Conservation (phyloP, 2,113 vertebrate species). For the Nyctibius bracteatus region DNA sequence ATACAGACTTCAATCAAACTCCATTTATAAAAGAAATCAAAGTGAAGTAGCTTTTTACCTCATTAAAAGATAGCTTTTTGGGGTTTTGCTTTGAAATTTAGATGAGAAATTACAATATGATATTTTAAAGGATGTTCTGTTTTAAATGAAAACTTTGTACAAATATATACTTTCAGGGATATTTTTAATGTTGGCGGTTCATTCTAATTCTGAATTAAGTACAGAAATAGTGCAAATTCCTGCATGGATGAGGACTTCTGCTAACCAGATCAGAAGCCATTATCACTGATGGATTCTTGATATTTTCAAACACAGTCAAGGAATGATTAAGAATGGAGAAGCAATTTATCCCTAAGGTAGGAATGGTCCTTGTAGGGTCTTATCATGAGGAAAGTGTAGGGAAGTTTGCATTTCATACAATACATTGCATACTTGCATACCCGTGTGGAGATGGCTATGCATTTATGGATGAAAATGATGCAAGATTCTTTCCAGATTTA, state of each 20-base stretch:
- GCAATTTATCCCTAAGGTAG: neutral
- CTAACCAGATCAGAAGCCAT: neutral
- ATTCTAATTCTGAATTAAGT: neutral
- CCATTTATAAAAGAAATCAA: conserved; percentile 25
- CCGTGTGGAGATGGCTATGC: neutral
- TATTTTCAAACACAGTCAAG: neutral
- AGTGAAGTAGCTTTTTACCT: conserved; percentile 14
- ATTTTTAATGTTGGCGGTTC: neutral
- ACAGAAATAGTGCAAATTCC: neutral
- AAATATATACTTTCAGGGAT: neutral
- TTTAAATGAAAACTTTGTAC: neutral
- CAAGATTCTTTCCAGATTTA: neutral
- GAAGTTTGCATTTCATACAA: neutral
- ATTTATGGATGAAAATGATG: neutral
- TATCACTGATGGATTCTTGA: neutral
- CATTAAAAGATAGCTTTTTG: conserved; percentile 11
- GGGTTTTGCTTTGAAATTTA: conserved; percentile 29
- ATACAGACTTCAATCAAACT: conserved; percentile 18
- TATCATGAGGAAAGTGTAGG: neutral
- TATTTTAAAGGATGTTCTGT: neutral
- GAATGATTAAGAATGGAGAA: neutral
- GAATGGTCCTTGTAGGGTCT: neutral
- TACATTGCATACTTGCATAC: neutral
- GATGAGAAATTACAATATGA: neutral
- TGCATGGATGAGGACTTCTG: neutral